A percentile compares a stretch with the other conserved stretches of the same genome.
Evolutionary conservation across 2,113 vertebrate genomes (phyloP).

Genomic region (Percopsis transmontana): DNA sequence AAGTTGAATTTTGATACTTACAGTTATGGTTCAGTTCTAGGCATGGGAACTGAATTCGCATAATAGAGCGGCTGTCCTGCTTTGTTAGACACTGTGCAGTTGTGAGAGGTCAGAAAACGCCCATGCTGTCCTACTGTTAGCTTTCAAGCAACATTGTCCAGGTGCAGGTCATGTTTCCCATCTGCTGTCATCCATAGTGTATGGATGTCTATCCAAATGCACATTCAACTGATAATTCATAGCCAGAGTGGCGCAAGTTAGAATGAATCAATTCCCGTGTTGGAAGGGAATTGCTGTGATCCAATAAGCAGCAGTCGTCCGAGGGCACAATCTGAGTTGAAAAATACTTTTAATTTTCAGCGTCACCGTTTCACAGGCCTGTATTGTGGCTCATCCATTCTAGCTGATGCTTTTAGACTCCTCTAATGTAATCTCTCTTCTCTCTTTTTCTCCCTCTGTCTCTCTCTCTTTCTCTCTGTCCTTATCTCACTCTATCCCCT

Average conservation of each 20-base stretch:
- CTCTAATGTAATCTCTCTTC: conserved; percentile 65
- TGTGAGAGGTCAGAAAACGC: no score
- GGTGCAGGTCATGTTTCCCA: no score
- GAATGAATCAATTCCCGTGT: conserved; percentile 32
- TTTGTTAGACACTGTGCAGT: no score
- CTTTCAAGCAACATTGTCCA: not conserved
- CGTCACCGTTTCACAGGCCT: conserved; percentile 46
- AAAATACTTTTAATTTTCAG: conserved; percentile 79
- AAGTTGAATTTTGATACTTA: no score
- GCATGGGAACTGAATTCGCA: no score
- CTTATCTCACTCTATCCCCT: conserved; percentile 24
- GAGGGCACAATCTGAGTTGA: conserved; percentile 60
- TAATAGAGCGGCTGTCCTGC: no score
- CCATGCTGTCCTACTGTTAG: no score
- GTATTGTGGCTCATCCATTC: conserved; percentile 66
- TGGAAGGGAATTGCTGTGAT: conserved; percentile 32
- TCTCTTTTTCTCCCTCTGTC: not conserved
- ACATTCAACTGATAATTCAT: conserved; percentile 14
- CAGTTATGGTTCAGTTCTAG: no score
- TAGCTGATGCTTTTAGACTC: conserved; percentile 57
- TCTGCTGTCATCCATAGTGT: not conserved
- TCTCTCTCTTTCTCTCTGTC: conserved; percentile 1
- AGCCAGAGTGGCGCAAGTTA: conserved; percentile 15
- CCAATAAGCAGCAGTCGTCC: conserved; percentile 36
- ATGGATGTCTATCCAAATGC: not conserved